Percentiles rank a stretch among this genome's conserved stretches.
phyloP scores from a whole-genome alignment of 2,888 invertebrate species.

The Gerosis bhagava region DNA sequence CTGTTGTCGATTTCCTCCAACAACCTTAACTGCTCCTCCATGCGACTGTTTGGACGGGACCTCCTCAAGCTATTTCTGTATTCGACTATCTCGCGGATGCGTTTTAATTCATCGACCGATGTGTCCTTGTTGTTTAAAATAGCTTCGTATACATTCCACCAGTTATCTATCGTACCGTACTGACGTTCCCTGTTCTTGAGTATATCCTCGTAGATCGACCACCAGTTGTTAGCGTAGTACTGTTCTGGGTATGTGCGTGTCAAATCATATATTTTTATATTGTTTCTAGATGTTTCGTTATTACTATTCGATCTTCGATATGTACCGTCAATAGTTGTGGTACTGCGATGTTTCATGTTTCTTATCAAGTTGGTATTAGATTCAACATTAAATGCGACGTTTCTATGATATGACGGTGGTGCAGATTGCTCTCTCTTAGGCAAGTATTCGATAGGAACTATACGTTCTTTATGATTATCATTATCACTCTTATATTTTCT shows the following conservation, averaged over 20 bases:
- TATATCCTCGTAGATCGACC: constrained; percentile 73
- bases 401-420: constrained; percentile 50
- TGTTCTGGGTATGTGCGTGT: constrained; percentile 67
- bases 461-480: constrained; percentile 55
- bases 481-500: constrained; percentile 61
- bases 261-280: constrained; percentile 63
- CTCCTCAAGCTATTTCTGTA: constrained; percentile 46
- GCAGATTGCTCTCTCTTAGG: constrained; percentile 43
- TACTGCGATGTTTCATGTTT: constrained; percentile 51
- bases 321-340: constrained; percentile 45
- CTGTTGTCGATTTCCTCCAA: constrained; percentile 63
- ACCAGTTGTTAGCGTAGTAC: constrained; percentile 79
- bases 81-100: constrained; percentile 53
- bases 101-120: constrained; percentile 51
- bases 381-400: constrained; percentile 52
- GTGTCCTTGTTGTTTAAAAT: constrained; percentile 57
- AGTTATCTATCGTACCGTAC: constrained; percentile 74
- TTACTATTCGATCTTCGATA: constrained; percentile 45
- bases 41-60: constrained; percentile 57
- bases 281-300: constrained; percentile 46
- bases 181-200: constrained; percentile 67
- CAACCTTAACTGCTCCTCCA: constrained; percentile 68
- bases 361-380: constrained; percentile 44
- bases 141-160: constrained; percentile 75
- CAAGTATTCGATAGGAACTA: constrained; percentile 39